Evolutionary conservation across 2,113 vertebrate genomes (phyloP).

Genomic region (Oophaga pumilio): DNA sequence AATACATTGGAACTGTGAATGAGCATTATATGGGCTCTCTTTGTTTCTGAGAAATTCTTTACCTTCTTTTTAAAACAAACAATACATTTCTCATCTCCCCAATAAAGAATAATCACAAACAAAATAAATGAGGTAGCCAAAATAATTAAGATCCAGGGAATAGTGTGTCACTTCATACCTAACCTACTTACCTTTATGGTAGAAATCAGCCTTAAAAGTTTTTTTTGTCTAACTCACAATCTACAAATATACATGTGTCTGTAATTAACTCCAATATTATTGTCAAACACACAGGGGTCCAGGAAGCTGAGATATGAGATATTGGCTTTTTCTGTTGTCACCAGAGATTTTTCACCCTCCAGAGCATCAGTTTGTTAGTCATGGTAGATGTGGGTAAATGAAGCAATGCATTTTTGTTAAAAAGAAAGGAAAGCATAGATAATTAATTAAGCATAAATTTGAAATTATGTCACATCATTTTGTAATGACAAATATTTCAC

Average conservation of each 20-base stretch:
- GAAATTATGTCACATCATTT: too few relatives aligned
- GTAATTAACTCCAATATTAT: background rate
- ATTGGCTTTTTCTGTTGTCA: background rate
- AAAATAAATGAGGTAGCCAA: conserved; percentile 16
- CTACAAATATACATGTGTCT: background rate
- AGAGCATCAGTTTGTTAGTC: background rate
- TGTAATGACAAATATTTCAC: too few relatives aligned
- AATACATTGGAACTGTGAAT: conserved; percentile 6
- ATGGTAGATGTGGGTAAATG: too few relatives aligned
- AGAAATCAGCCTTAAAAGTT: background rate
- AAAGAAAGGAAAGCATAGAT: background rate
- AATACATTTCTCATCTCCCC: conserved; percentile 19
- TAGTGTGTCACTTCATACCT: background rate
- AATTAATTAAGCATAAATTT: too few relatives aligned
- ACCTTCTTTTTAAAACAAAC: conserved; percentile 34
- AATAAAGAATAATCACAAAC: conserved; percentile 8
- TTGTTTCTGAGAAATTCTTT: conserved; percentile 29
- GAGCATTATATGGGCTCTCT: background rate
- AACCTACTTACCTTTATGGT: background rate
- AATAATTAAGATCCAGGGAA: background rate
- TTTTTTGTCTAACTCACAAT: background rate
- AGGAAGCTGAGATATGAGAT: background rate
- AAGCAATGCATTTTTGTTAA: background rate
- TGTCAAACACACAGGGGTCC: background rate
- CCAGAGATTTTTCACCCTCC: background rate